These are phyloP conservation scores for Paedocypris sp. DNA, from an alignment of 2,113 vertebrate genomes.

Conservation along the genomic window DNA sequence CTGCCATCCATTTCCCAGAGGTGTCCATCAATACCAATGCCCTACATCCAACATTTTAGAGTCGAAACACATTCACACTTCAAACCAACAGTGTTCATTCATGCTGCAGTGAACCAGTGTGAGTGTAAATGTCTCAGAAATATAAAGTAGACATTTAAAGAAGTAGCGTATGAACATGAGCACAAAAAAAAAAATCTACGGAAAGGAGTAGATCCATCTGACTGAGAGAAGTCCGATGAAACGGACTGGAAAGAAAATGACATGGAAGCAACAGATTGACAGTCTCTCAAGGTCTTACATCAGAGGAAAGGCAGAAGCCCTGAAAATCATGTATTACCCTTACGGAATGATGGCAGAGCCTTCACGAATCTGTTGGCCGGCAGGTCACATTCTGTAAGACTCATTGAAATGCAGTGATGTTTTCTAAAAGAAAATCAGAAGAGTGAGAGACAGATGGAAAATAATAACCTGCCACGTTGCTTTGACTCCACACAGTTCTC, in stretches of 20 bases:
- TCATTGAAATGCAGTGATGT: slow-evolving; percentile 28
- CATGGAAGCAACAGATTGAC: neutral
- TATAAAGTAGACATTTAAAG: neutral
- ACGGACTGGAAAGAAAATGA: slow-evolving; percentile 14
- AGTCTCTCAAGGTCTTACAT: slow-evolving; percentile 13
- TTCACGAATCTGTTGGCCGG: slow-evolving; percentile 9
- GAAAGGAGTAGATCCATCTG: too few relatives aligned
- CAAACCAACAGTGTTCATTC: neutral
- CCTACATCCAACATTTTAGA: slow-evolving; percentile 5
- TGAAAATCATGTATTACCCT: slow-evolving; percentile 13
- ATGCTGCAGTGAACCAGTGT: neutral
- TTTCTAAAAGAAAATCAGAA: slow-evolving; percentile 17
- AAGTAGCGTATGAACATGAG: neutral
- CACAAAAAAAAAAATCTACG: too few relatives aligned
- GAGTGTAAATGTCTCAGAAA: neutral
- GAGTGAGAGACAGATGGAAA: slow-evolving; percentile 10
- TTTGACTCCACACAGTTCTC: slow-evolving; percentile 24
- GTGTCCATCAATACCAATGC: slow-evolving; percentile 9
- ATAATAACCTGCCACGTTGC: slow-evolving; percentile 24
- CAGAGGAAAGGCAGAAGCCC: neutral
- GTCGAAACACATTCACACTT: neutral
- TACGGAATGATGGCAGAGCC: slow-evolving; percentile 11
- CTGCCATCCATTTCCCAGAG: slow-evolving; percentile 23
- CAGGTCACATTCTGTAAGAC: slow-evolving; percentile 1
- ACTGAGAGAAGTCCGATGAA: slow-evolving; percentile 14